Percentiles rank a stretch among this genome's conserved stretches.
Evolutionary conservation across 2,888 invertebrate genomes (phyloP).

Genomic region (Pecten maximus): DNA sequence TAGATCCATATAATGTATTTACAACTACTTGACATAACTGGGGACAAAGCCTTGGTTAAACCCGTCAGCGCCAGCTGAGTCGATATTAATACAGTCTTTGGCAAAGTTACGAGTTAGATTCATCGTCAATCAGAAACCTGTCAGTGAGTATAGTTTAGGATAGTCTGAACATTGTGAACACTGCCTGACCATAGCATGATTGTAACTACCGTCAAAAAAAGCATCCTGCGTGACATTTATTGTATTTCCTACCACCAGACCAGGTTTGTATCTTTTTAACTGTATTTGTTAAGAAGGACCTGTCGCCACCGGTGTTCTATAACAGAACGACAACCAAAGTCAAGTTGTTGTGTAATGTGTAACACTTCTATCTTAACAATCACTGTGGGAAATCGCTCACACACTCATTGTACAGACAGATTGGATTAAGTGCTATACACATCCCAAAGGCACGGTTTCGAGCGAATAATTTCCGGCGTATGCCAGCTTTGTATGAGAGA

Average conservation of each 20-base stretch:
- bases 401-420: not conserved
- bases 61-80: not conserved
- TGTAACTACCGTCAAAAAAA: not conserved
- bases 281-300: not conserved
- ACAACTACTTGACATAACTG: not conserved
- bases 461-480: constrained; percentile 2
- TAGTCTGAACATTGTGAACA: not conserved
- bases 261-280: not conserved
- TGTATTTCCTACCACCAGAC: not conserved
- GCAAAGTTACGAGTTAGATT: not conserved
- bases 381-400: not conserved
- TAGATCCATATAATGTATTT: constrained; percentile 7
- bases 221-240: not conserved
- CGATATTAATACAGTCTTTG: not conserved
- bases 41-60: not conserved
- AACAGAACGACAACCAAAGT: not conserved
- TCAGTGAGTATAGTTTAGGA: not conserved
- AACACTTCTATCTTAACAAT: not conserved
- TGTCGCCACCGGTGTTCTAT: not conserved
- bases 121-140: not conserved
- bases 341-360: not conserved
- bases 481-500: not conserved
- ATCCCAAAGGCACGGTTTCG: constrained; percentile 7
- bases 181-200: not conserved
- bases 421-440: not conserved